Conservation (phyloP, 2,888 invertebrate genomes). For the Andrena bicolor region DNA sequence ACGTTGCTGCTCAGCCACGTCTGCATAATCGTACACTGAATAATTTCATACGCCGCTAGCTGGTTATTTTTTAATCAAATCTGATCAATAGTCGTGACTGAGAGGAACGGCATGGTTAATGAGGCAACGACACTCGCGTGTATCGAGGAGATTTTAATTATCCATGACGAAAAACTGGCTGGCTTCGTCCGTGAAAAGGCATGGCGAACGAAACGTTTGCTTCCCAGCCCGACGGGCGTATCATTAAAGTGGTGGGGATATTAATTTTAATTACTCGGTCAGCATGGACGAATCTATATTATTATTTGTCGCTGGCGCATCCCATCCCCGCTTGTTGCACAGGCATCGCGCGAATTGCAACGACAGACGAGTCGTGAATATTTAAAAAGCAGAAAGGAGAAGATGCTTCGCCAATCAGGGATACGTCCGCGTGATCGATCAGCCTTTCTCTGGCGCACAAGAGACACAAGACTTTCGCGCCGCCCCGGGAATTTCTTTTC, state of each 20-base stretch:
- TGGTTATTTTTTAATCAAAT: conserved; percentile 23
- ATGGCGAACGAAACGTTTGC: not conserved
- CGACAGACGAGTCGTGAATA: not conserved
- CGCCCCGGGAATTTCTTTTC: not conserved
- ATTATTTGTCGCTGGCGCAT: not conserved
- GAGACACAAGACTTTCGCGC: not conserved
- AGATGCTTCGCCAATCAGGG: not conserved
- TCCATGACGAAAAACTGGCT: not conserved
- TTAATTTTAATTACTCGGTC: conserved; percentile 29
- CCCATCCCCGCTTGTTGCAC: not conserved
- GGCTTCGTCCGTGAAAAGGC: not conserved
- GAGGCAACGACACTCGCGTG: conserved; percentile 22
- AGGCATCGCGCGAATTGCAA: not conserved
- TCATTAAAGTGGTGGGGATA: not conserved
- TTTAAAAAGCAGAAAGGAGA: not conserved
- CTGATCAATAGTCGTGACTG: conserved; percentile 6
- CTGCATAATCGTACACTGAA: conserved; percentile 6
- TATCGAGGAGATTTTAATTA: conserved; percentile 20
- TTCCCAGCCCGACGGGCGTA: not conserved
- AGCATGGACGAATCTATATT: not conserved
- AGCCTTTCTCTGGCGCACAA: not conserved
- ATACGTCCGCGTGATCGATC: not conserved
- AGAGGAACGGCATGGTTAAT: not conserved
- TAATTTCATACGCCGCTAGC: conserved; percentile 10
- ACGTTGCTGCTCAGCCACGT: not conserved